Evolutionary conservation across 2,113 vertebrate genomes (phyloP).

Genomic region (Aptenodytes patagonicus): DNA sequence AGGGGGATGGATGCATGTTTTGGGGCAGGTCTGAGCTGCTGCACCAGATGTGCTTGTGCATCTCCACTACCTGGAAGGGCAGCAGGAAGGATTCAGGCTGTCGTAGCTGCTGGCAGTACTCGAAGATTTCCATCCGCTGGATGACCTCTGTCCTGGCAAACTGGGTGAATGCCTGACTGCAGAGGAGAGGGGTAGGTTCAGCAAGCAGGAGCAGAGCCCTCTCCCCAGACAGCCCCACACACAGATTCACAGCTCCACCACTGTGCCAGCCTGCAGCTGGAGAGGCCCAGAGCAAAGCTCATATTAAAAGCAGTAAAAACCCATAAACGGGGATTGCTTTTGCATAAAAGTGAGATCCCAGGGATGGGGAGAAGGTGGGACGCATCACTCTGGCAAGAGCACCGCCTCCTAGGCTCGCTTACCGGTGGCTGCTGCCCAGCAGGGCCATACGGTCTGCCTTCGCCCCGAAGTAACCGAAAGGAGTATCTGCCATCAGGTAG

Average conservation of each 20-base stretch:
- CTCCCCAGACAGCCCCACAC: background rate
- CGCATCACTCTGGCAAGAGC: background rate
- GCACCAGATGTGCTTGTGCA: background rate
- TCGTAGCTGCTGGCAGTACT: slow-evolving; percentile 84
- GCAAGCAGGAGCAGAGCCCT: background rate
- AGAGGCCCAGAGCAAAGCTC: background rate
- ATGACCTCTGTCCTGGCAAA: slow-evolving; percentile 83
- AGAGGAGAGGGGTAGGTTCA: background rate
- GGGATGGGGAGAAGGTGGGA: background rate
- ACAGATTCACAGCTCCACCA: background rate
- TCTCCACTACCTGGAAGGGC: slow-evolving; percentile 83
- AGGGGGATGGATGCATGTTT: background rate
- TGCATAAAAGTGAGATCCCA: accelerated
- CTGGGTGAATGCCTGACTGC: slow-evolving; percentile 76
- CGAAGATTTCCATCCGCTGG: slow-evolving; percentile 86
- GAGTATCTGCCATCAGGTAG: slow-evolving; percentile 81
- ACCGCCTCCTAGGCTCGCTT: background rate
- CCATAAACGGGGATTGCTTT: background rate
- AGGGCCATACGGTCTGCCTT: slow-evolving; percentile 81
- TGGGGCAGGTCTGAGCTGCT: background rate
- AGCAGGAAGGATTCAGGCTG: slow-evolving; percentile 74
- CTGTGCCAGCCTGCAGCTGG: background rate
- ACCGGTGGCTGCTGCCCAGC: slow-evolving; percentile 87
- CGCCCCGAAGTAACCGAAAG: slow-evolving; percentile 79
- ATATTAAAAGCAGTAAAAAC: background rate